Percentiles rank a stretch among this genome's conserved stretches.
Evolutionary conservation across 37 sponge, comb jelly and placozoan species (phyloP).

Genomic region (Ianthella basta): DNA sequence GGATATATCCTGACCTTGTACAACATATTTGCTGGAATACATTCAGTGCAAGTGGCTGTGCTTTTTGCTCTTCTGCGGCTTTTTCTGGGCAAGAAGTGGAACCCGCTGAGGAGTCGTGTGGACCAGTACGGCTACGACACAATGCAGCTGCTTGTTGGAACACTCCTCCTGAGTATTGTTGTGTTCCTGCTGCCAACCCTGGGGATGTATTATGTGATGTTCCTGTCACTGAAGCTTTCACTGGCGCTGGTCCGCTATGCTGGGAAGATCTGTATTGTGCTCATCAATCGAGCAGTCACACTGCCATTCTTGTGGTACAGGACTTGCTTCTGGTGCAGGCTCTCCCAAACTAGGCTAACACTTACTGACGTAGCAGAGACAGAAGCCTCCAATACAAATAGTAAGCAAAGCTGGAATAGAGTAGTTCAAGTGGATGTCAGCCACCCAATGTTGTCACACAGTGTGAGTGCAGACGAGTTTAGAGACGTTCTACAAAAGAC

Average conservation of each 20-base stretch:
- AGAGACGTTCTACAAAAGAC: no score
- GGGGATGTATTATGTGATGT: slow-evolving; percentile 57
- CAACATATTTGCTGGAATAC: slow-evolving; percentile 52
- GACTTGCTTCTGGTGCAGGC: background rate
- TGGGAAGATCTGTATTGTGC: slow-evolving; percentile 33
- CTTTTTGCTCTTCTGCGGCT: slow-evolving; percentile 65
- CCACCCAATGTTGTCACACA: background rate
- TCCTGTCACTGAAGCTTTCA: slow-evolving; percentile 40
- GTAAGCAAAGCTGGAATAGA: background rate
- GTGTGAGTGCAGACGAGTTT: no score
- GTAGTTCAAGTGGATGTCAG: background rate
- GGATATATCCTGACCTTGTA: slow-evolving; percentile 69
- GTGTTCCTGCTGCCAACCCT: slow-evolving; percentile 79
- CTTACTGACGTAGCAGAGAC: no score
- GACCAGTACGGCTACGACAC: slow-evolving; percentile 77
- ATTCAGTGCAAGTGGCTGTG: slow-evolving; percentile 55
- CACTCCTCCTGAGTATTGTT: slow-evolving; percentile 76
- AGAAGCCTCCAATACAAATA: no score
- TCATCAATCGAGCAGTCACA: slow-evolving; percentile 24
- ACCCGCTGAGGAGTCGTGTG: slow-evolving; percentile 61
- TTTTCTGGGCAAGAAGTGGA: slow-evolving; percentile 84
- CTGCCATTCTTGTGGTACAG: background rate
- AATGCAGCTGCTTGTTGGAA: slow-evolving; percentile 70
- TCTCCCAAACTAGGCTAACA: background rate
- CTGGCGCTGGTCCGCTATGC: slow-evolving; percentile 40